Conservation (phyloP, 2,797 vertebrate genomes). For the Ctenopoma multispine region DNA sequence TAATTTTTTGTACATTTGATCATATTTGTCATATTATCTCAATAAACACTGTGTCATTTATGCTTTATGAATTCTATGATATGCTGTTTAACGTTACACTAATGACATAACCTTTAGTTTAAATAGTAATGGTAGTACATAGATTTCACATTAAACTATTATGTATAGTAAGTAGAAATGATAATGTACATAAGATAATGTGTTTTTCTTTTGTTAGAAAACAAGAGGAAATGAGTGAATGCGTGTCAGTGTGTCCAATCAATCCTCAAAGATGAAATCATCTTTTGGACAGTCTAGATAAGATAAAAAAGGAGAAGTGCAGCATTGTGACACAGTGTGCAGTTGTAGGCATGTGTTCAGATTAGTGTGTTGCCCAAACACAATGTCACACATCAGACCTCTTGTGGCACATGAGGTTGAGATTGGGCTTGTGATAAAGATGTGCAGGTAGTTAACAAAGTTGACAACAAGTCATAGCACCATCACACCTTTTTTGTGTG, state of each 20-base stretch:
- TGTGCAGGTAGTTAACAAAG: too few species aligned
- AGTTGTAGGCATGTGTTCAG: background rate
- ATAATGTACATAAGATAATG: too few species aligned
- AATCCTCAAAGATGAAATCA: background rate
- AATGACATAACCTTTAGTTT: too few species aligned
- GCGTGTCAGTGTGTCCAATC: background rate
- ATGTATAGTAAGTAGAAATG: too few species aligned
- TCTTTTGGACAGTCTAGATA: background rate
- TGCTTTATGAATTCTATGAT: too few species aligned
- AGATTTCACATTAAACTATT: too few species aligned
- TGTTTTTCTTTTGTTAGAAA: background rate
- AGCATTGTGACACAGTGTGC: background rate
- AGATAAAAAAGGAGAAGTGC: constrained; percentile 1
- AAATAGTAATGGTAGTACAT: too few species aligned
- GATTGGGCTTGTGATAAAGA: background rate
- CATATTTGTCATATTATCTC: background rate
- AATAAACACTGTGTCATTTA: constrained; percentile 11
- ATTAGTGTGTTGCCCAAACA: background rate
- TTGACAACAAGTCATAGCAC: background rate
- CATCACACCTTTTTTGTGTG: background rate
- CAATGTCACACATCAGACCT: too few species aligned
- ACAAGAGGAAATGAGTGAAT: background rate
- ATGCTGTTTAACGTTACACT: too few species aligned
- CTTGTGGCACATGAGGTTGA: background rate
- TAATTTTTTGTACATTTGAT: constrained; percentile 5